phyloP scores from a whole-genome alignment of 2,888 invertebrate species.

The Nasonovia ribisnigri region DNA sequence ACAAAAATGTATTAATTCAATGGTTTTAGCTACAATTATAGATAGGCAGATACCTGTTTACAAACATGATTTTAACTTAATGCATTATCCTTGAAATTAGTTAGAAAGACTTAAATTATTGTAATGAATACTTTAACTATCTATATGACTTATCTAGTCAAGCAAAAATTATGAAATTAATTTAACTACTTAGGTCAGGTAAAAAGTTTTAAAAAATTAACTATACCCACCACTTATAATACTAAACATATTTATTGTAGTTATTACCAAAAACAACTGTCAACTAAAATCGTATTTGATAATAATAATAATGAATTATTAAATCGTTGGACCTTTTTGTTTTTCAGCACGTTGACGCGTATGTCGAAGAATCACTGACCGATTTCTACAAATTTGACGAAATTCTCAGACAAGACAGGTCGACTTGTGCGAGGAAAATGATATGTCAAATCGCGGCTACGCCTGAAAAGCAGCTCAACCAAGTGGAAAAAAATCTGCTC shows the following conservation, averaged over 20 bases:
- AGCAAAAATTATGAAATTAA: neutral
- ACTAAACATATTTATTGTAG: neutral
- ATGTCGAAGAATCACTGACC: conserved; percentile 57
- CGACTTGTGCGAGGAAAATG: conserved; percentile 72
- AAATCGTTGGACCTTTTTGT: neutral
- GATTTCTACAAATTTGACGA: conserved; percentile 66
- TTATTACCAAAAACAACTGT: neutral
- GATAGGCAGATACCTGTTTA: no score
- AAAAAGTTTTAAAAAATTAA: neutral
- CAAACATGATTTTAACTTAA: neutral
- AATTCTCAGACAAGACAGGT: conserved; percentile 71
- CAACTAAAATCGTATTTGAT: neutral
- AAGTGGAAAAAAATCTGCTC: conserved; percentile 65
- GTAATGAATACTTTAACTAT: neutral
- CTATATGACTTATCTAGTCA: no score
- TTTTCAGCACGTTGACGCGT: conserved; percentile 44
- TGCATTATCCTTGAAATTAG: neutral
- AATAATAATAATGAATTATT: neutral
- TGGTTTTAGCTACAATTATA: neutral
- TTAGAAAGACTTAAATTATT: neutral
- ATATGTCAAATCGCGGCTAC: conserved; percentile 71
- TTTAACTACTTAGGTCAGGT: neutral
- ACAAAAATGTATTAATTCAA: neutral
- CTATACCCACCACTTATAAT: neutral
- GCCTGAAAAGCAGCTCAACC: conserved; percentile 66